Evolutionary conservation across 2,888 invertebrate species (phyloP), one percentile per base, ranked within the genome.

Genomic region (Hesperia comma): DNA sequence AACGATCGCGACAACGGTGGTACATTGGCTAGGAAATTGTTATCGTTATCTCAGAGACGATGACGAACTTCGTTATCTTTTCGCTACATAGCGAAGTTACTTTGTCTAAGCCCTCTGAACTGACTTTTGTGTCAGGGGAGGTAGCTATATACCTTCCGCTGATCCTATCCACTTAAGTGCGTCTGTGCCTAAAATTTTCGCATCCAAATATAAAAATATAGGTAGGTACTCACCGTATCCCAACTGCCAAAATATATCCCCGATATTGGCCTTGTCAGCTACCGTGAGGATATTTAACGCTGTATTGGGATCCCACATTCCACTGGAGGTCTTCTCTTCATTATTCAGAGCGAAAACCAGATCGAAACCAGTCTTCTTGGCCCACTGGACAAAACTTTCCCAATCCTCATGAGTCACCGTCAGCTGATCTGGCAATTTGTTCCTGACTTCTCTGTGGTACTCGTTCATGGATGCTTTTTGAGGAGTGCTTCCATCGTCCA

Each of bases 171-270:
- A n/a, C n/a, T n/a, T n/a, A n/a, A n/a, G n/a, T n/a, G n/a, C n/a
- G n/a, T n/a, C n/a, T n/a, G n/a, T n/a, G n/a, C n/a, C n/a, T n/a
- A n/a, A n/a, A n/a, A n/a, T n/a, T n/a, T n/a, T n/a, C n/a, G n/a
- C n/a, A n/a, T n/a, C n/a, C n/a, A n/a, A n/a, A n/a, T n/a, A n/a
- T n/a, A n/a, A n/a, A n/a, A n/a, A n/a, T n/a, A 68, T 19, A n/a
- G 33, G 58, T 0, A 79, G 6, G 1, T 79, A 1, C 86, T 88
- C 84, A 96, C 96, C 95, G 79, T 95, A 95, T 64, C 95, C 96
- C 19, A 96, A 83, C 83, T 97, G 96, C 96, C 96, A 97, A 72
- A 93, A 94, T 21, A 95, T 94, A 68, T 94, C 93, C 7, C 94
- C 90, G 21, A 94, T 93, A 43, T 94, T 94, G 68, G 95, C 93